Conservation (phyloP, 2,113 vertebrate genomes). For the Cyanistes caeruleus region DNA sequence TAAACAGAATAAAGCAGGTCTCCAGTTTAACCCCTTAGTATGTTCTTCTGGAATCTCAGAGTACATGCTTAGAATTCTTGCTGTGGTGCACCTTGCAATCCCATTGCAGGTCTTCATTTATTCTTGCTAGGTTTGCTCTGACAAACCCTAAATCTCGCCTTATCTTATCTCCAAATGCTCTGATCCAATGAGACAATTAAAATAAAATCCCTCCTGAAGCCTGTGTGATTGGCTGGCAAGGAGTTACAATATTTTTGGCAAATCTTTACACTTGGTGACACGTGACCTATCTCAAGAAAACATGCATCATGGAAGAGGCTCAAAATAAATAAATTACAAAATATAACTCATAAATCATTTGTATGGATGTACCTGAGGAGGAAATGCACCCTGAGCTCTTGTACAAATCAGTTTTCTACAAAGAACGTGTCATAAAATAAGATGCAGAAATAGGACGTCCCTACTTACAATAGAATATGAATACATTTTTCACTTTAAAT, state of each 20-base stretch:
- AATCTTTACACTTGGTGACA: not conserved
- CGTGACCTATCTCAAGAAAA: not conserved
- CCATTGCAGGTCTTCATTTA: not conserved
- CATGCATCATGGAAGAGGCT: not conserved
- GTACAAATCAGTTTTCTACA: not conserved
- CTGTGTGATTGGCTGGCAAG: not conserved
- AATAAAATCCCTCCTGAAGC: not conserved
- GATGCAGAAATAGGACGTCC: accelerated
- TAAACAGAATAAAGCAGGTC: not conserved
- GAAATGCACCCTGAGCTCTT: not conserved
- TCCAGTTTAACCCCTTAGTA: not conserved
- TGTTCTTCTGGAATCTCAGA: not conserved
- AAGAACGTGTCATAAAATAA: not conserved
- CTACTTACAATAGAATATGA: not conserved
- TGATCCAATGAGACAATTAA: not conserved
- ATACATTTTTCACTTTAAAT: not conserved
- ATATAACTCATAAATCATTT: not conserved
- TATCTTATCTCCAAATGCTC: not conserved
- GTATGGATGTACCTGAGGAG: not conserved
- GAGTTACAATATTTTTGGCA: not conserved
- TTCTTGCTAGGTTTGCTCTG: not conserved
- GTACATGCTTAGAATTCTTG: not conserved
- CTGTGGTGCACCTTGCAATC: not conserved
- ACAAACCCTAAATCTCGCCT: not conserved
- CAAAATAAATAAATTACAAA: not conserved